Conservation (phyloP, 2,797 vertebrate species). For the Botia almorhae region DNA sequence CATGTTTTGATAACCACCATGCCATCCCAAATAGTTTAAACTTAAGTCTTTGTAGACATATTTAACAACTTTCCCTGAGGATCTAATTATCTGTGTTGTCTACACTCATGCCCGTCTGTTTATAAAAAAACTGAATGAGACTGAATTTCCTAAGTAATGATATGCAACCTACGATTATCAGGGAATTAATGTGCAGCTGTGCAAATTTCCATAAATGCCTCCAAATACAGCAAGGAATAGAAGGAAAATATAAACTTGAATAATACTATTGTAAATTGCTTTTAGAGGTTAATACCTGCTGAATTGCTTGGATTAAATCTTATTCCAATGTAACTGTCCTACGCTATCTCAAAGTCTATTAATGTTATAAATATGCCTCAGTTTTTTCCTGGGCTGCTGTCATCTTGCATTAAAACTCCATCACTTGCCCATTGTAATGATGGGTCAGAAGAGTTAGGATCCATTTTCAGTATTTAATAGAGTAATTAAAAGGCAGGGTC, state of each 20-base stretch:
- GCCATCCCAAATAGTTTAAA: constrained; percentile 27
- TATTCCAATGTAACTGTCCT: constrained; percentile 13
- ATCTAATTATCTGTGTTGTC: constrained; percentile 61
- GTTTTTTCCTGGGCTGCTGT: constrained; percentile 36
- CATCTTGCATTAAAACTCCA: constrained; percentile 31
- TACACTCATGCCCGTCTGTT: constrained; percentile 64
- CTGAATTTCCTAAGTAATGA: constrained; percentile 19
- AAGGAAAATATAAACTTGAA: neutral
- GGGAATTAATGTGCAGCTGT: neutral
- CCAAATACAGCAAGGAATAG: neutral
- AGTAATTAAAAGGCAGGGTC: no score
- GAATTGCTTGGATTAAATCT: constrained; percentile 11
- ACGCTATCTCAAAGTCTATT: constrained; percentile 33
- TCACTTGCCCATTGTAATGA: neutral
- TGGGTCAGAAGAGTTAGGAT: no score
- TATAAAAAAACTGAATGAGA: constrained; percentile 44
- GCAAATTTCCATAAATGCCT: neutral
- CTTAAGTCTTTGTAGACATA: constrained; percentile 25
- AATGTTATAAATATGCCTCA: constrained; percentile 46
- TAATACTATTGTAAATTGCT: neutral
- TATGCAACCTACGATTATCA: constrained; percentile 10
- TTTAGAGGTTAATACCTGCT: constrained; percentile 11
- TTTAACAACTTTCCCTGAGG: constrained; percentile 58
- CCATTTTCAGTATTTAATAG: no score
- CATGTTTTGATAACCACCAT: constrained; percentile 29